Evolutionary conservation across 2,888 invertebrate genomes (phyloP), one percentile per base, ranked within the genome.

Genomic region (Andrena fulva): DNA sequence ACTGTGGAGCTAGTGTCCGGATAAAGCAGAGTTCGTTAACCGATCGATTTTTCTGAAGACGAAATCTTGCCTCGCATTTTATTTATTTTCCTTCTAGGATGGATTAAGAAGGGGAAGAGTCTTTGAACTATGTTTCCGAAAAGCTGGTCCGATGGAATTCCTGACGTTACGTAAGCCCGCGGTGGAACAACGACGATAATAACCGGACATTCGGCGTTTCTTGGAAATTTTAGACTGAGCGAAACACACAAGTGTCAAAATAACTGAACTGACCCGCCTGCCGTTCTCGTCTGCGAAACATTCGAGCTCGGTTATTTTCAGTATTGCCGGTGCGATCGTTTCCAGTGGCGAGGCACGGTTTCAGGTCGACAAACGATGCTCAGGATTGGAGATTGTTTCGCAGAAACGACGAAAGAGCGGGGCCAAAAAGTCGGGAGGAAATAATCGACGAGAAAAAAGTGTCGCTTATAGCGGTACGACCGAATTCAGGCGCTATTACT

Each of bases 231-330:
- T 20, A 52, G 71, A 70, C 59, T 20, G 27, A 42, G 59, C 59
- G 62, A n/a, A 63, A 73, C 63, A 79, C 50, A 74, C 60, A 83
- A 71, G 68, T 75, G 77, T 87, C 76, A 75, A 68, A 80, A 84
- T 86, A 82, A 82, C 80, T 63, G 68, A 56, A 63, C 74, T 72
- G 79, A 84, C 79, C 76, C 62, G 71, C 68, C 66, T 60, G 52
- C 67, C 73, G 63, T 54, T 54, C 33, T 66, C 59, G 79, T 68
- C 76, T 71, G 29, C 31, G 59, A 75, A 82, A 88, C 74, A 72
- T 84, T 85, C 20, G 31, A 64, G 7, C 52, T 42, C 73, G 52
- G 75, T 79, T 85, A 85, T 85, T 85, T 85, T 72, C 68, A 85
- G 82, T 64, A 7, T 75, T 48, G 29, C 48, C 33, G 66, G 52